Evolutionary conservation across 2,113 vertebrate genomes (phyloP).

Genomic region (Saccopteryx bilineata): DNA sequence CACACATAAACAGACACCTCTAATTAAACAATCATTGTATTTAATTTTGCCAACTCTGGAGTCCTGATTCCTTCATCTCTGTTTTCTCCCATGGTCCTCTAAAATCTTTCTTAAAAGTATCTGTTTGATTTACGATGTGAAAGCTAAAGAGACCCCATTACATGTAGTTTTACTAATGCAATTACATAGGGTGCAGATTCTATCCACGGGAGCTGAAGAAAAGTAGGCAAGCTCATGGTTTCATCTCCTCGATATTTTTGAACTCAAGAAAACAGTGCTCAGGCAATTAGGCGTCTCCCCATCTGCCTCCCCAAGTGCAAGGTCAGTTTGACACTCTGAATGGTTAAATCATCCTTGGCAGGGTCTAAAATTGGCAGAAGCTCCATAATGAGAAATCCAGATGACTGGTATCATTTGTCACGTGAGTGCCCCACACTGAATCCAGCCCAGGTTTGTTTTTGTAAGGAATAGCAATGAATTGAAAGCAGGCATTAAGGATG

Average conservation of each 20-base stretch:
- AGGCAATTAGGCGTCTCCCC: conserved; percentile 72
- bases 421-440: conserved; percentile 88
- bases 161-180: neutral
- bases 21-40: conserved; percentile 23
- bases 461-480: conserved; percentile 82
- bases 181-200: neutral
- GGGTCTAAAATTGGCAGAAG: conserved; percentile 87
- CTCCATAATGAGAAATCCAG: conserved; percentile 93
- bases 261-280: conserved; percentile 76
- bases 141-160: neutral
- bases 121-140: conserved; percentile 70
- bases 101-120: conserved; percentile 56
- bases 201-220: conserved; percentile 35
- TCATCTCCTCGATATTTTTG: conserved; percentile 73
- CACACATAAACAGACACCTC: neutral
- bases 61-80: conserved; percentile 23
- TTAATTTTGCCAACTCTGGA: conserved; percentile 25
- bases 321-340: conserved; percentile 87
- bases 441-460: conserved; percentile 85
- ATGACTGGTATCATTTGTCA: conserved; percentile 91
- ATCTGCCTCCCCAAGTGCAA: conserved; percentile 67
- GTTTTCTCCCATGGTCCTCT: conserved; percentile 25
- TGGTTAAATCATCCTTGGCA: conserved; percentile 92
- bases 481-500: conserved; percentile 80
- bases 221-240: neutral